Base-by-base conservation (phyloP, 1,140 invertebrate genomes). In the Drosophila kurseongensis region DNA sequence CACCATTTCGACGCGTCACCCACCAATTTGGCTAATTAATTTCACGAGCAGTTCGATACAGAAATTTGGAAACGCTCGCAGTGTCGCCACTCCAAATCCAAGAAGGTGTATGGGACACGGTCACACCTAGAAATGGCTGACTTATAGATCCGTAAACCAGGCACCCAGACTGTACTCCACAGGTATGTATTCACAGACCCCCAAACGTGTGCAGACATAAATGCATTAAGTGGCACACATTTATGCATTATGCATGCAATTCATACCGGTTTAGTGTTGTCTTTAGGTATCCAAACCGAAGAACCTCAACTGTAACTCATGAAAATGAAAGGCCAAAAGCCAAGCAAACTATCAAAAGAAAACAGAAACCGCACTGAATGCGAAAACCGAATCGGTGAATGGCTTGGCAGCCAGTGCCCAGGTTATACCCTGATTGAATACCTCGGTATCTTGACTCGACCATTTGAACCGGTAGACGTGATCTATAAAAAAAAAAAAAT, bases 241-340 rank as follows among this genome's bases (percentile, higher is more conserved):
- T 72, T 72, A 72, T 72, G 68, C 68, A 72, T 72, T 58, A 72
- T 72, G 68, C 68, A 72, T 72, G 68, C 68, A 72, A 58, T 72
- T 71, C 48, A 72, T 73, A 73, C 66, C 67, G 69, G 69, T 73
- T 72, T 60, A 52, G 45, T 72, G 66, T 73, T 60, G 69, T 73
- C 29, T 76, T 50, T 50, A 45, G 45, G 47, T 56, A 66, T 35
- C 65, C 68, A 32, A 74, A 65, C 65, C 62, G 61, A 79, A 62
- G 42, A 76, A 79, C 75, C 75, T 69, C 75, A 69, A 77, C 56
- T 84, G 63, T 63, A 68, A 69, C 71, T 73, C 72, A 77, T 80
- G 74, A 85, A 85, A 85, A 85, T 78, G 81, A 85, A 85, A 85
- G 81, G 81, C 78, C 82, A 85, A 80, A 84, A 76, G 73, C 78